Conservation (phyloP, 2,888 invertebrate species). For the Caenorhabditis panamensis region DNA sequence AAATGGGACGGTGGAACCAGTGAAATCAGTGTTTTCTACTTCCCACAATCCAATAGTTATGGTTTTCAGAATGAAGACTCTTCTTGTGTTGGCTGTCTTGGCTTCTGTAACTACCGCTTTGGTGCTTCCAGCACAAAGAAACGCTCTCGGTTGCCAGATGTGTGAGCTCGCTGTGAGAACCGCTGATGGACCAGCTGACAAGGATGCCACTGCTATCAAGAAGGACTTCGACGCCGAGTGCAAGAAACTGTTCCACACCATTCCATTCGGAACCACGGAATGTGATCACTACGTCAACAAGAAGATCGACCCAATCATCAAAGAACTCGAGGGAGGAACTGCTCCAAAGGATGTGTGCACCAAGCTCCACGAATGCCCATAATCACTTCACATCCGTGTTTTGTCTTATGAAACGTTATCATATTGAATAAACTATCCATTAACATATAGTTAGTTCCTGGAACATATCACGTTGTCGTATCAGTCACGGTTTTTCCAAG, state of each 20-base stretch:
- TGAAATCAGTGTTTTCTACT: not conserved
- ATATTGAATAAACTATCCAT: too few relatives aligned
- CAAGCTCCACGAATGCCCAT: conserved; percentile 57
- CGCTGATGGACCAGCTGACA: conserved; percentile 58
- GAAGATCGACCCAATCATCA: conserved; percentile 66
- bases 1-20: not conserved
- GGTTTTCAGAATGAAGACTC: conserved; percentile 40
- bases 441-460: too few relatives aligned
- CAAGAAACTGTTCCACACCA: conserved; percentile 55
- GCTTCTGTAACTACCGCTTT: conserved; percentile 46
- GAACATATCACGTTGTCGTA: too few relatives aligned
- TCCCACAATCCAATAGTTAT: not conserved
- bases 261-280: conserved; percentile 60
- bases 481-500: not conserved
- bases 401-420: too few relatives aligned
- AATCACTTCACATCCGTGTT: not conserved
- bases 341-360: conserved; percentile 68
- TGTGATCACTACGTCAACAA: conserved; percentile 64
- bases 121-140: conserved; percentile 51
- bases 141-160: conserved; percentile 63
- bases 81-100: conserved; percentile 41
- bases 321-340: conserved; percentile 69
- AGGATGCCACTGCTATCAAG: conserved; percentile 60
- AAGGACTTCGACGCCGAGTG: conserved; percentile 53
- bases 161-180: conserved; percentile 65